A percentile compares a stretch with the other conserved stretches of the same genome.
phyloP scores from a whole-genome alignment of 2,888 invertebrate species.

The Halictus quadricinctus region DNA sequence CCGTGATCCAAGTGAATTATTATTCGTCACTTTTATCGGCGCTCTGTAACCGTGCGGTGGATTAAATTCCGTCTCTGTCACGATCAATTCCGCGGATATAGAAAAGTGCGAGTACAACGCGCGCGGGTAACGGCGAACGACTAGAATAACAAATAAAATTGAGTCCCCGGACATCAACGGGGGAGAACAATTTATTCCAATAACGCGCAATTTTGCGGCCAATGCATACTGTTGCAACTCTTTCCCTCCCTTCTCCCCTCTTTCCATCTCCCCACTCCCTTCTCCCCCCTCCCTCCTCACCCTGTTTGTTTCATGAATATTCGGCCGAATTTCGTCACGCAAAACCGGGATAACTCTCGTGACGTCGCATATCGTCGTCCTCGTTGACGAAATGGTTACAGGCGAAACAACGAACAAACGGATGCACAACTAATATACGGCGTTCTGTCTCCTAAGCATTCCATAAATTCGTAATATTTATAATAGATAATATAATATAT shows the following conservation, averaged over 20 bases:
- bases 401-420: conserved; percentile 71
- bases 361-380: conserved; percentile 17
- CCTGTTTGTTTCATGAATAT: conserved; percentile 22
- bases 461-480: conserved; percentile 69
- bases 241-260: not conserved
- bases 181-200: conserved; percentile 14
- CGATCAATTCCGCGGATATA: not conserved
- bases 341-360: conserved; percentile 1
- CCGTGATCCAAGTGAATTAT: not conserved
- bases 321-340: conserved; percentile 16
- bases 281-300: not conserved
- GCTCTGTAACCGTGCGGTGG: not conserved
- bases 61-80: conserved; percentile 1
- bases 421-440: conserved; percentile 79
- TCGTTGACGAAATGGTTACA: conserved; percentile 62
- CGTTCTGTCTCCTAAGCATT: conserved; percentile 77
- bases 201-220: conserved; percentile 18
- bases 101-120: conserved; percentile 3
- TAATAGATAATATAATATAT: conserved; percentile 47
- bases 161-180: conserved; percentile 11
- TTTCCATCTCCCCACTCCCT: too few relatives aligned
- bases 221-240: conserved; percentile 26
- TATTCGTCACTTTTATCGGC: conserved; percentile 6
- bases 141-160: conserved; percentile 17
- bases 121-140: not conserved